Base-by-base conservation (phyloP, 2,797 vertebrate species). In the Paedocypris micromegethes region DNA sequence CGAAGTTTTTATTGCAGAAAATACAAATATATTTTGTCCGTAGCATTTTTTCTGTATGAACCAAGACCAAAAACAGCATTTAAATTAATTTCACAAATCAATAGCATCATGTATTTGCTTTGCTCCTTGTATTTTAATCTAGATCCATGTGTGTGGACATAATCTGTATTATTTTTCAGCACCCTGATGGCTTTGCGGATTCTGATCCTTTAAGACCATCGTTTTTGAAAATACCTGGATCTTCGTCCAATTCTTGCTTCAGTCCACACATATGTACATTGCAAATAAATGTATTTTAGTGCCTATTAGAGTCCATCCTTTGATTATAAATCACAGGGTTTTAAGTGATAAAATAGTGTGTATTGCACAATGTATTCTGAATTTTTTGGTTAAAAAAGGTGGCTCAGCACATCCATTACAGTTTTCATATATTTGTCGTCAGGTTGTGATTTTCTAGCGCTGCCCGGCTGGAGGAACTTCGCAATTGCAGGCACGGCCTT, bases 111-210 rank as follows among this genome's bases (percentile, higher is more conserved):
- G 9, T 9, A 6, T 43, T 56, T 42, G 8, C 23, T 23, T 23
- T 23, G 23, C 23, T 23, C 23, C 23, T 23, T 23, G 23, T 23
- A 23, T 23, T 23, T 23, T 23, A 23, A 23, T 23, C 23, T 23
- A 23, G 23, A 23, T 23, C 1, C 23, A 23, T 23, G 23, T 23
- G 23, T 23, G 23, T 23, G 23, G 23, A 23, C 6, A 9, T 52
- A 7, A 37, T 40, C 2, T 68, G 42, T 75, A 37, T 23, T 62
- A 58, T 72, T 47, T 80, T 73, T 79, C 89, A 98, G 95, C 86
- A 86, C 95, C 72, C 53, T 96, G 81, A 95, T 97, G 93, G 90
- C 94, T 73, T 80, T 96, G 76, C 92, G 91, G 60, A 88, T 96
- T 61, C 80, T 94, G 65, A 78, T 93, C 9, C 79, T 86, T 53